A percentile compares a stretch with the other conserved stretches of the same genome.
Evolutionary conservation across 2,888 invertebrate genomes (phyloP).

Genomic region (Tribolium freemani): DNA sequence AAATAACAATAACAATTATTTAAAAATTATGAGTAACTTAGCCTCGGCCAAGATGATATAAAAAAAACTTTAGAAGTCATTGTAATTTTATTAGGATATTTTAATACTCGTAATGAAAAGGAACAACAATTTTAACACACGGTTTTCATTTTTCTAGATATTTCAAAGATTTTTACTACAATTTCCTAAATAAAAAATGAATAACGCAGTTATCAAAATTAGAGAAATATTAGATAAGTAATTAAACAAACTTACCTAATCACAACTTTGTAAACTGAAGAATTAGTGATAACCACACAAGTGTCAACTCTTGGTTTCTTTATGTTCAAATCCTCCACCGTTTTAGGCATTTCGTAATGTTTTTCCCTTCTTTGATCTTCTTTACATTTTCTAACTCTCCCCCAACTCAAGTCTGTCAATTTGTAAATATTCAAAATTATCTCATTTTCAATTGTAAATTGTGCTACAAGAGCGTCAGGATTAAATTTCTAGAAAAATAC

Average conservation of each 20-base stretch:
- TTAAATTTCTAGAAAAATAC: conserved; percentile 70
- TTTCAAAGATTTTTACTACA: too few relatives aligned
- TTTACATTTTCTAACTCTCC: conserved; percentile 57
- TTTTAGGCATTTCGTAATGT: conserved; percentile 66
- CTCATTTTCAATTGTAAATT: conserved; percentile 71
- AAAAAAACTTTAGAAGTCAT: too few relatives aligned
- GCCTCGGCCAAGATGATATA: too few relatives aligned
- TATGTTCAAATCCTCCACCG: conserved; percentile 68
- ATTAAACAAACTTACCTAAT: conserved; percentile 4
- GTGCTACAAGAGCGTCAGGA: conserved; percentile 72
- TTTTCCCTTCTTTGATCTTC: conserved; percentile 61
- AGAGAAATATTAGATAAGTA: too few relatives aligned
- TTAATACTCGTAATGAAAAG: too few relatives aligned
- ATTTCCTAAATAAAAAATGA: neutral
- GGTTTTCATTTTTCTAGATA: too few relatives aligned
- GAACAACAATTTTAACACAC: too few relatives aligned
- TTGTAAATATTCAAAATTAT: conserved; percentile 70
- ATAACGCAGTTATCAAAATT: neutral
- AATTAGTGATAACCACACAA: conserved; percentile 74
- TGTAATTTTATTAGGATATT: too few relatives aligned
- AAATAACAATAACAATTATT: too few relatives aligned
- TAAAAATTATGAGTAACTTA: too few relatives aligned
- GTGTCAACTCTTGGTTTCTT: conserved; percentile 70
- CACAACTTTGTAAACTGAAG: conserved; percentile 72
- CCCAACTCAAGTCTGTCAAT: conserved; percentile 66